These are phyloP conservation scores for Sphenodon punctatus DNA, from an alignment of 2,797 vertebrate species.

Conservation along the genomic window DNA sequence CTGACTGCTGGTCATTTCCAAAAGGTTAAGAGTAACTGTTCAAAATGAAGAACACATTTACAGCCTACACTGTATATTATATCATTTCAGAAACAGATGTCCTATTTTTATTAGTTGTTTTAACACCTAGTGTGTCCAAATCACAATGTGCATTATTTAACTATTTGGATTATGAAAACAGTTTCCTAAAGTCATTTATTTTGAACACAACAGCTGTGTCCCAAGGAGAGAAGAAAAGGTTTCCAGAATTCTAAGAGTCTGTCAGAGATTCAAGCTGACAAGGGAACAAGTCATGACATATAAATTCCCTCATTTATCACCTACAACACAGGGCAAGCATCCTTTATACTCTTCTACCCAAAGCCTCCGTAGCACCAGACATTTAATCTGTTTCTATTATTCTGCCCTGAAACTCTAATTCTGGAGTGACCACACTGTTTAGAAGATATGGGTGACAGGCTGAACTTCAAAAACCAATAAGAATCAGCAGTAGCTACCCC, in stretches of 20 bases:
- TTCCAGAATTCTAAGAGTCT: not conserved
- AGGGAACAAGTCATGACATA: too few species aligned
- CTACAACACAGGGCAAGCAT: too few species aligned
- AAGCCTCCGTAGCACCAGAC: not conserved
- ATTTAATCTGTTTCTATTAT: not conserved
- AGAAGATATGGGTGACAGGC: not conserved
- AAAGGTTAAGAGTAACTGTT: too few species aligned
- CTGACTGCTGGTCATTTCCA: too few species aligned
- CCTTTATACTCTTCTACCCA: too few species aligned
- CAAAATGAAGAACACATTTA: too few species aligned
- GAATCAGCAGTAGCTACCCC: not conserved
- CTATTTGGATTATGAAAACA: not conserved
- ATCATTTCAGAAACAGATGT: too few species aligned
- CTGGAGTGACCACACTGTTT: not conserved
- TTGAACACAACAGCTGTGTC: not conserved
- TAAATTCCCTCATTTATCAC: too few species aligned
- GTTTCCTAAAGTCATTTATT: not conserved
- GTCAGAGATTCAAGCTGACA: not conserved
- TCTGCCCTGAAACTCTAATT: not conserved
- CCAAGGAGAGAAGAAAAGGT: conserved; percentile 2
- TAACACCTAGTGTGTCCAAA: not conserved
- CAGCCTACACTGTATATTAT: too few species aligned
- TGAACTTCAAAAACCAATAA: not conserved
- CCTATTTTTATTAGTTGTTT: too few species aligned
- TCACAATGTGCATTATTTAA: conserved; percentile 6